Evolutionary conservation across 2,797 vertebrate species (phyloP), one percentile per base, ranked within the genome.

Genomic region (Sebastolobus altivelis): DNA sequence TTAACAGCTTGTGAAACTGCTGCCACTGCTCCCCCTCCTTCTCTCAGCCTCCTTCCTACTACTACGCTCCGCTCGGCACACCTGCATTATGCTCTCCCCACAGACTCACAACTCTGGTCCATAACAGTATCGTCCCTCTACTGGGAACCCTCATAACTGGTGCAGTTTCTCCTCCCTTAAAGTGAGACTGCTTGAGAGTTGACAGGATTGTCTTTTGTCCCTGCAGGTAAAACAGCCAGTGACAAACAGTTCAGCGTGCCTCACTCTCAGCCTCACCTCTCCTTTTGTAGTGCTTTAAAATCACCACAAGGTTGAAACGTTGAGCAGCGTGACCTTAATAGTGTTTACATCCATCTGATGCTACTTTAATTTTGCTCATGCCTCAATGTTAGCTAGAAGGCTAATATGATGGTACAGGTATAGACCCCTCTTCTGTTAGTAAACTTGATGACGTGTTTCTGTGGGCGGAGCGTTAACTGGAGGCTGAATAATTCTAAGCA

Each of bases 141-240:
- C 63, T 60, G 87, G 82, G 80, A 81, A 27, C 58, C 46, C 73
- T 88, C 73, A 61, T 75, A 71, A 59, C 69, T 71, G 73, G 33
- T 33, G 77, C 82, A 75, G 73, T 80, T 82, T 77, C 81, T 81
- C 70, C 77, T 80, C 84, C 71, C 69, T 87, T 74, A 72, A 80
- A 86, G 79, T 79, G 74, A 76, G 69, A 72, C 82, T 83, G 80
- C 79, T 84, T 78, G 84, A 59, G 80, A 72, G 75, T 84, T 86
- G 90, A 91, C 86, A 85, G 75, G 80, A 59, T 88, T 83, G 86
- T 90, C 87, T 90, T 87, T 13, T 68, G 83, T 89, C 90, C 79
- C 76, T 61, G 83, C 83, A 67, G 77, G 74, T 83, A 35, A 86
- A 85, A 52, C 40, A 78, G 60, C 38, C 40, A 27, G 76, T 86